Evolutionary conservation across 2,113 vertebrate species (phyloP).

Genomic region (Myanophis thanlyinensis): DNA sequence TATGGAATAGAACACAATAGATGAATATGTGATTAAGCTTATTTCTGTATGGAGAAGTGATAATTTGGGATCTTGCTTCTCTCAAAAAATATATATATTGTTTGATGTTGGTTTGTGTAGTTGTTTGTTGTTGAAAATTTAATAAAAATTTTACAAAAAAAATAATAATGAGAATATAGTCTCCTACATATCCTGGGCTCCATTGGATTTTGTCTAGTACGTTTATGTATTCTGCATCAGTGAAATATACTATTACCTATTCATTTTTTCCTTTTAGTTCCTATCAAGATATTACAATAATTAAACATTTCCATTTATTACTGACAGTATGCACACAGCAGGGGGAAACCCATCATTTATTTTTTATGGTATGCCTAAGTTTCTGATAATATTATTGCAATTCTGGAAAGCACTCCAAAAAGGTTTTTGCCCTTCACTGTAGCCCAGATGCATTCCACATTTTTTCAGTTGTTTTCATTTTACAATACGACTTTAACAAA

Average conservation of each 20-base stretch:
- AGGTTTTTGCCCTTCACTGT: neutral
- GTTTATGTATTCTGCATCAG: neutral
- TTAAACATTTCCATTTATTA: neutral
- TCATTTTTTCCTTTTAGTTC: neutral
- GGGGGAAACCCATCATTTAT: neutral
- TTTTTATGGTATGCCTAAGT: neutral
- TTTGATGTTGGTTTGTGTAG: too few species aligned
- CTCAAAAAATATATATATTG: too few species aligned
- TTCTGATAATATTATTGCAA: neutral
- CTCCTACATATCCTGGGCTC: neutral
- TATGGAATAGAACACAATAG: too few species aligned
- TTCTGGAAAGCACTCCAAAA: conserved; percentile 12
- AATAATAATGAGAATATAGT: neutral
- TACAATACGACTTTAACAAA: neutral
- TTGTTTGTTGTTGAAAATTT: too few species aligned
- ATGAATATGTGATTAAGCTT: too few species aligned
- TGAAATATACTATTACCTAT: neutral
- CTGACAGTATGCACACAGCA: neutral
- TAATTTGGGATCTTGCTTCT: too few species aligned
- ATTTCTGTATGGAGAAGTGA: too few species aligned
- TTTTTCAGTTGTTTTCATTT: conserved; percentile 31
- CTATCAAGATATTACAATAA: conserved; percentile 16
- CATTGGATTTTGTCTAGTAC: neutral
- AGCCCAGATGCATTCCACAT: conserved; percentile 8
- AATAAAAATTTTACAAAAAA: too few species aligned